Evolutionary conservation across 1,140 invertebrate genomes (phyloP).

Genomic region (Trichoplusia ni): DNA sequence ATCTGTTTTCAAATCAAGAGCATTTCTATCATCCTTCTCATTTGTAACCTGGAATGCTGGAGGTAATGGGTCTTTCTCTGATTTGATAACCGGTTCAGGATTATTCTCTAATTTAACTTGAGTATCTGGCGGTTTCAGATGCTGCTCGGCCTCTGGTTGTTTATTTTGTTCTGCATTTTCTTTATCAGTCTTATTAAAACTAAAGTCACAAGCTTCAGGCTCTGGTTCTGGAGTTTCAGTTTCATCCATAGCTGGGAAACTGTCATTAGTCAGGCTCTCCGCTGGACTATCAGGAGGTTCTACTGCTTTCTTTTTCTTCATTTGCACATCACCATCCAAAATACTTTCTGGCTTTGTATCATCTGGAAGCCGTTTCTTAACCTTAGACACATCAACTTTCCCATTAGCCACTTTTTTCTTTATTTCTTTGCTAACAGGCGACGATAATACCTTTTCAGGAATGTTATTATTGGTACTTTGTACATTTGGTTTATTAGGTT

Average conservation of each 20-base stretch:
- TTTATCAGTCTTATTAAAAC: constrained; percentile 73
- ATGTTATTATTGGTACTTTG: constrained; percentile 77
- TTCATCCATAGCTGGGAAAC: constrained; percentile 90
- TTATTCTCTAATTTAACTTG: constrained; percentile 61
- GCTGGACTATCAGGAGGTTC: constrained; percentile 87
- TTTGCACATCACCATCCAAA: constrained; percentile 84
- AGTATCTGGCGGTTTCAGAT: constrained; percentile 53
- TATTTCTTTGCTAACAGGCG: constrained; percentile 82
- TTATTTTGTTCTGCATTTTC: constrained; percentile 72
- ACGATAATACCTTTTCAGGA: constrained; percentile 80
- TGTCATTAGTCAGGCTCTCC: constrained; percentile 91
- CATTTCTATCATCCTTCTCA: constrained; percentile 69
- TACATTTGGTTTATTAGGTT: constrained; percentile 67
- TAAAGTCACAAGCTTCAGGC: constrained; percentile 81
- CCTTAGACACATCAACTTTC: constrained; percentile 85
- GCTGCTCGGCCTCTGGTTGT: constrained; percentile 70
- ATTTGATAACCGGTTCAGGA: constrained; percentile 60
- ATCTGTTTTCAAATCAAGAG: constrained; percentile 72
- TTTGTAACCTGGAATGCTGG: constrained; percentile 57
- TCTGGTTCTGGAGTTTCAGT: constrained; percentile 85
- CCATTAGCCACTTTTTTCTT: constrained; percentile 86
- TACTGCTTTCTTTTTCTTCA: constrained; percentile 88
- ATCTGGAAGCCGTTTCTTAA: constrained; percentile 86
- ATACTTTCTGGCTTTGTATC: constrained; percentile 79
- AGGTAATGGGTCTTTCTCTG: constrained; percentile 64